Evolutionary conservation across 2,113 vertebrate genomes (phyloP).

Genomic region (Rhinoderma darwinii): DNA sequence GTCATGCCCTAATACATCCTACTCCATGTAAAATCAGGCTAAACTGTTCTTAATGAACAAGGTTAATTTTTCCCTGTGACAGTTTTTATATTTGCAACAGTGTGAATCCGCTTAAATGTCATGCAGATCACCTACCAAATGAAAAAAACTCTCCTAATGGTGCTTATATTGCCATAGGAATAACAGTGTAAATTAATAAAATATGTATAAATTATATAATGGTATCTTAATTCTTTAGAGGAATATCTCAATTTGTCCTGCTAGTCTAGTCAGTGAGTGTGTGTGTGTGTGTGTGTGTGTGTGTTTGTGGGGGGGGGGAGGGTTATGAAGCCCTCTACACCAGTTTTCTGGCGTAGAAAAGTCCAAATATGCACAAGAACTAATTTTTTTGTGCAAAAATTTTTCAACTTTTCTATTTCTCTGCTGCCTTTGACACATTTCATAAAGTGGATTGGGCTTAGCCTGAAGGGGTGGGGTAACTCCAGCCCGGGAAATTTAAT

Average conservation of each 20-base stretch:
- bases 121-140: background rate
- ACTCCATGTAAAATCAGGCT: conserved; percentile 32
- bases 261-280: background rate
- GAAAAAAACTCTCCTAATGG: background rate
- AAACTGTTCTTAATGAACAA: conserved; percentile 36
- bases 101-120: conserved; percentile 4
- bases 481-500: too few relatives aligned
- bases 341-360: too few relatives aligned
- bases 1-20: background rate
- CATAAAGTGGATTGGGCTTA: too few relatives aligned
- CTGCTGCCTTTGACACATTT: too few relatives aligned
- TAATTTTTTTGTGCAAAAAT: too few relatives aligned
- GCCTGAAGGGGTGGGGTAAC: too few relatives aligned
- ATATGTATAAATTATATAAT: background rate
- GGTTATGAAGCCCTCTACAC: too few relatives aligned
- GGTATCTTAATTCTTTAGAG: background rate
- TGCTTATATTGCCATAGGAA: background rate
- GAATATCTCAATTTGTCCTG: background rate
- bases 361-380: too few relatives aligned
- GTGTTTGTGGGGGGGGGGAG: too few relatives aligned
- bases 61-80: background rate
- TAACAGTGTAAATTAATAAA: background rate
- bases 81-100: conserved; percentile 4
- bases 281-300: too few relatives aligned
- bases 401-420: too few relatives aligned